Conservation (phyloP, 2,113 vertebrate genomes). For the Leucopsar rothschildi region DNA sequence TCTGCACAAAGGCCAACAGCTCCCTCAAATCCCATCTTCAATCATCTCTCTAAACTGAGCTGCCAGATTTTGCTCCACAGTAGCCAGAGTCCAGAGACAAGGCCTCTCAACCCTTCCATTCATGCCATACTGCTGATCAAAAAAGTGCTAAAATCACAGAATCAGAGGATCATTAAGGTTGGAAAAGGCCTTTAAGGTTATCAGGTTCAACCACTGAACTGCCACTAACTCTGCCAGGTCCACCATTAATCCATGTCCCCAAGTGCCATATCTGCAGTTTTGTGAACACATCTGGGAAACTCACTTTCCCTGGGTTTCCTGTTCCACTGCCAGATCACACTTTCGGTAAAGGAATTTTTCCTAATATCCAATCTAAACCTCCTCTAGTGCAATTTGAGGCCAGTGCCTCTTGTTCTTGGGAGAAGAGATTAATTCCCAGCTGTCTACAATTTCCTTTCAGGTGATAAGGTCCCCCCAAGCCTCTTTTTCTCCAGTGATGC, state of each 20-base stretch:
- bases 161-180: background rate
- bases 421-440: background rate
- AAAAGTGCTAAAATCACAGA: background rate
- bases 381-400: background rate
- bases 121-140: background rate
- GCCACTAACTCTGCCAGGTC: background rate
- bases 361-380: background rate
- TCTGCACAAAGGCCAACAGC: background rate
- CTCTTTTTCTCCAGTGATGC: background rate
- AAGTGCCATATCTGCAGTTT: background rate
- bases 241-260: background rate
- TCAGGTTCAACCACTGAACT: background rate
- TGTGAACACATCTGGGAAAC: background rate
- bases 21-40: background rate
- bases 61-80: background rate
- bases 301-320: background rate
- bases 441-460: background rate
- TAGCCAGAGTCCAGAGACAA: background rate
- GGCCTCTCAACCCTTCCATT: accelerated
- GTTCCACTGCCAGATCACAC: background rate
- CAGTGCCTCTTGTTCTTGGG: background rate
- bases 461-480: background rate
- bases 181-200: background rate
- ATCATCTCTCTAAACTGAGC: background rate
- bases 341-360: background rate